A percentile compares a stretch with the other conserved stretches of the same genome.
Conservation (phyloP, 2,797 vertebrate genomes). For the Poecilia picta region DNA sequence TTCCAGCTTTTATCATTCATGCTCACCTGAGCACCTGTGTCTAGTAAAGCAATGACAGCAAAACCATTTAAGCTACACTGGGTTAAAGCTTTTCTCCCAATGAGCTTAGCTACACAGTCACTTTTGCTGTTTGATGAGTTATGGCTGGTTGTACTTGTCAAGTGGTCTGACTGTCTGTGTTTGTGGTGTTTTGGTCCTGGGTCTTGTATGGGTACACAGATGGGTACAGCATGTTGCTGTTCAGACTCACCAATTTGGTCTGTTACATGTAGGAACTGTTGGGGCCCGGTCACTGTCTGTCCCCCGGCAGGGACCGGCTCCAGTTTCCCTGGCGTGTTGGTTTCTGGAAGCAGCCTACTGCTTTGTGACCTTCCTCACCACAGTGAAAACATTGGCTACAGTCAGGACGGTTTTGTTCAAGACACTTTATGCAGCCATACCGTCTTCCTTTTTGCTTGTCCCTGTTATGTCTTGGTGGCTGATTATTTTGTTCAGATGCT, state of each 20-base stretch:
- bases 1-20: conserved; percentile 49
- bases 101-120: background rate
- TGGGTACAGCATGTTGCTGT: too few relatives aligned
- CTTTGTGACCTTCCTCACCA: conserved; percentile 31
- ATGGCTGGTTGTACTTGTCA: too few relatives aligned
- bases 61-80: conserved; percentile 39
- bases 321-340: conserved; percentile 17
- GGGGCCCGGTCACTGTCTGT: conserved; percentile 11
- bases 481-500: too few relatives aligned
- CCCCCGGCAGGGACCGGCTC: conserved; percentile 20
- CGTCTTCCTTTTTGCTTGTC: background rate
- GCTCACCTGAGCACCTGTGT: conserved; percentile 44
- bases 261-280: background rate
- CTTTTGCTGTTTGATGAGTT: background rate
- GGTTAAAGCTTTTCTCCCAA: conserved; percentile 18
- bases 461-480: too few relatives aligned
- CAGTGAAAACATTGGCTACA: conserved; percentile 37
- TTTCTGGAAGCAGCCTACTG: conserved; percentile 23
- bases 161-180: too few relatives aligned
- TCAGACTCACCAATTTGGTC: too few relatives aligned
- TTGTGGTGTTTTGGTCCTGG: background rate
- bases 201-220: background rate
- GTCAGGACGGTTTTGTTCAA: background rate
- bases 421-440: background rate
- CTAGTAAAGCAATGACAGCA: conserved; percentile 30